A percentile compares a stretch with the other conserved stretches of the same genome.
These are phyloP conservation scores for Apostichopus japonicus DNA, from an alignment of 35 echinoderm and acorn worm species.

Conservation along the genomic window DNA sequence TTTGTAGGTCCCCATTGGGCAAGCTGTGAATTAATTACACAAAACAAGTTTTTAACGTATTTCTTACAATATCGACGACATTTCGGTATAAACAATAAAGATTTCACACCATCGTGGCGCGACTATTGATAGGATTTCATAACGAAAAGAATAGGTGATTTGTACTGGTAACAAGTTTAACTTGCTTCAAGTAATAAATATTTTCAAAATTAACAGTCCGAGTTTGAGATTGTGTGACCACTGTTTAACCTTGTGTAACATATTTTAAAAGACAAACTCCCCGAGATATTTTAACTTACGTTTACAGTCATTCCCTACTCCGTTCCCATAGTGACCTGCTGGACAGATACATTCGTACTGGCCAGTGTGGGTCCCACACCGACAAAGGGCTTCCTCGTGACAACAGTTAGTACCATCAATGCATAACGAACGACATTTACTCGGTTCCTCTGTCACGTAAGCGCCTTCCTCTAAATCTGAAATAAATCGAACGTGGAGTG, in stretches of 20 bases:
- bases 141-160: too few species aligned
- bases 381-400: constrained; percentile 68
- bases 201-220: too few species aligned
- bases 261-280: too few species aligned
- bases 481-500: background rate
- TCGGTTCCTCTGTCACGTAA: constrained; percentile 69
- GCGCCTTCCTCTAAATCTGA: constrained; percentile 88
- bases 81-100: too few species aligned
- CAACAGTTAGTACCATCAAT: constrained; percentile 66
- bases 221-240: too few species aligned
- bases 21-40: constrained; percentile 53
- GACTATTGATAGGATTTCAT: too few species aligned
- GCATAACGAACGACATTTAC: constrained; percentile 75
- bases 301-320: constrained; percentile 69
- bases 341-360: constrained; percentile 95
- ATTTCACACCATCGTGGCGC: too few species aligned
- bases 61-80: too few species aligned
- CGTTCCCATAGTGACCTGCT: constrained; percentile 79
- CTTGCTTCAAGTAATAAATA: too few species aligned
- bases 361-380: constrained; percentile 89
- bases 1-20: constrained; percentile 86
- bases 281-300: constrained; percentile 60
- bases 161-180: too few species aligned
- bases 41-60: too few species aligned
- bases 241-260: too few species aligned